These are phyloP conservation scores for Cactoblastis cactorum DNA, from an alignment of 2,888 invertebrate species.

Conservation along the genomic window DNA sequence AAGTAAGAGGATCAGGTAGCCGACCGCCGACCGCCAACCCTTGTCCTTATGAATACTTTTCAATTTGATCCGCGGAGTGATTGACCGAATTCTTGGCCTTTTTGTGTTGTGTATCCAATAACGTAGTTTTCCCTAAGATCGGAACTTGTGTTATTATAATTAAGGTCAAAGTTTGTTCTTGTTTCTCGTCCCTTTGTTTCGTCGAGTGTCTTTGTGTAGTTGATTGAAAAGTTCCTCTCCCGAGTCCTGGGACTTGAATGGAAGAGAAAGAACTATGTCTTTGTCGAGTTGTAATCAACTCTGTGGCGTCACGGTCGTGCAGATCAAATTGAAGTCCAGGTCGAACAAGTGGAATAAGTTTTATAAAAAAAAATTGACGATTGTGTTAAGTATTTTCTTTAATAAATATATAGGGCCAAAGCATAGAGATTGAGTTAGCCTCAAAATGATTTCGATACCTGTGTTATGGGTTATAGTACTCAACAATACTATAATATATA, in stretches of 20 bases:
- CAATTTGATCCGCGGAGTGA: conserved; percentile 35
- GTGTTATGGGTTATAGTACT: no score
- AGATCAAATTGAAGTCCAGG: not conserved
- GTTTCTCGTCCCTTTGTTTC: not conserved
- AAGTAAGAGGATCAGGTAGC: conserved; percentile 32
- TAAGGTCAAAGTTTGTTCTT: not conserved
- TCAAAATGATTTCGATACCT: no score
- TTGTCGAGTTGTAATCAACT: not conserved
- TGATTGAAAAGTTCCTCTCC: not conserved
- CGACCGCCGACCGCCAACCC: conserved; percentile 19
- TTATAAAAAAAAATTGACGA: no score
- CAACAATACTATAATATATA: no score
- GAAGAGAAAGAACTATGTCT: not conserved
- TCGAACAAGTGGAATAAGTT: not conserved
- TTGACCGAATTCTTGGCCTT: conserved; percentile 13
- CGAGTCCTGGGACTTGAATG: not conserved
- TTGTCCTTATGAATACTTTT: conserved; percentile 35
- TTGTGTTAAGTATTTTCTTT: no score
- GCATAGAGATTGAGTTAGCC: no score
- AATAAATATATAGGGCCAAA: no score
- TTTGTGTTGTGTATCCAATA: conserved; percentile 10
- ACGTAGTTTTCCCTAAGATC: conserved; percentile 1
- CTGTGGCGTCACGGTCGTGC: not conserved
- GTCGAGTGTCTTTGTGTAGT: not conserved
- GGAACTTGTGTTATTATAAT: not conserved